Base-by-base conservation (phyloP, 1,140 invertebrate genomes). In the Lasioglossum baleicum region DNA sequence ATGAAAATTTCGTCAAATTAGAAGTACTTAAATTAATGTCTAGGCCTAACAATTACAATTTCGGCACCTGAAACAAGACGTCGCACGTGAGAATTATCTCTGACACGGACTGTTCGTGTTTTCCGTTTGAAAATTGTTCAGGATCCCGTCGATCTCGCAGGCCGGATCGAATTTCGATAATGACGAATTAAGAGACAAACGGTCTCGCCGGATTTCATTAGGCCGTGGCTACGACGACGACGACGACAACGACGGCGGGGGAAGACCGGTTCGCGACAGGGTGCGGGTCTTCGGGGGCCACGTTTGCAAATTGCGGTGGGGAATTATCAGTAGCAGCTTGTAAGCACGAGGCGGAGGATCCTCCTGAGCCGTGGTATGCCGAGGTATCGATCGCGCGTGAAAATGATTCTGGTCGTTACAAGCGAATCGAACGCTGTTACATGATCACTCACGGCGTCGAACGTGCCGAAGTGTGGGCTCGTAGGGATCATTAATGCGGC, bases 401-500 rank as follows among this genome's bases (percentile, higher is more conserved):
- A 82, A 87, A 88, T 79, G 79, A 85, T 86, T 82, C 79, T 51
- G 81, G 80, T 88, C 78, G 79, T 86, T 87, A 87, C 74, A 85
- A 83, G 79, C 68, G 73, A 83, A 87, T 87, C 81, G 80, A 85
- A 77, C 60, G 68, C 53, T 73, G 83, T 88, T 88, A 88, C 83
- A 87, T 68, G 80, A 86, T 84, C 72, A 75, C 72, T 71, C 72
- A 69, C 82, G 40, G 83, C 80, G 83, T 87, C 87, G 86, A 88
- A 86, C 78, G 85, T 72, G 86, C 73, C 81, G 88, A 89, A 83
- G 86, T 87, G 82, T 87, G 78, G 87, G 81, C 85, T 87, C 68
- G 82, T 74, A 76, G 75, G 84, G 90, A 92, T 91, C 87, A 91
- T 92, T 91, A 91, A 90, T 88, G 87, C 86, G 79, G 87, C 89